phyloP scores from a whole-genome alignment of 2,113 vertebrate genomes.

The Grallaria varia region DNA sequence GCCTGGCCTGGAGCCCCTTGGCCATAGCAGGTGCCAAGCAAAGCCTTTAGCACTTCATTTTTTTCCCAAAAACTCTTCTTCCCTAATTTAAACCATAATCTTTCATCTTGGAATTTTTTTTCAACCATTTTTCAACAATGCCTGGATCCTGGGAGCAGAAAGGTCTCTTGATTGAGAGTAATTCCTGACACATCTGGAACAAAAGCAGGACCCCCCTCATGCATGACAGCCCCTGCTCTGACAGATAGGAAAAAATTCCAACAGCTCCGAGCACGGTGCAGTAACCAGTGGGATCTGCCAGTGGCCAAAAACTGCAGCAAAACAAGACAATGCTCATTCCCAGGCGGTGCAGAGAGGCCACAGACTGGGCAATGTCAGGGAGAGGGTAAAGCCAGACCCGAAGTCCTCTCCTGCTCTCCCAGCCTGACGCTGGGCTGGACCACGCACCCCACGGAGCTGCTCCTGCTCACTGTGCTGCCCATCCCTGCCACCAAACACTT shows the following conservation, averaged over 20 bases:
- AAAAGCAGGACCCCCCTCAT: not conserved
- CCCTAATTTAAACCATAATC: not conserved
- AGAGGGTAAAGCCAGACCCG: not conserved
- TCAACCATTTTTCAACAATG: not conserved
- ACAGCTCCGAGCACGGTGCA: not conserved
- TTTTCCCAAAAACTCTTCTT: not conserved
- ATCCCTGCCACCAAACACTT: fast-evolving
- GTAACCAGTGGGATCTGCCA: not conserved
- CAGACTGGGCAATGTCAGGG: not conserved
- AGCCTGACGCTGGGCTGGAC: not conserved
- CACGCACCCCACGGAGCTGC: fast-evolving
- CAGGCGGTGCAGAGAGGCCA: not conserved
- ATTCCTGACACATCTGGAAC: not conserved
- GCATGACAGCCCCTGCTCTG: not conserved
- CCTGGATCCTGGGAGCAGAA: not conserved
- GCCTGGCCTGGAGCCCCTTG: not conserved
- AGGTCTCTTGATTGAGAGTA: not conserved
- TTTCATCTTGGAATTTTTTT: not conserved
- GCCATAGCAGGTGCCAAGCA: not conserved
- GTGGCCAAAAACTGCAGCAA: not conserved
- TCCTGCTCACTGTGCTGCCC: not conserved
- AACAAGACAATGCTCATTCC: not conserved
- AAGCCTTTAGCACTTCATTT: not conserved
- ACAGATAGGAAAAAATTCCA: not conserved
- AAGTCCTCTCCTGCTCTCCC: not conserved